Conservation (phyloP, 2,113 vertebrate genomes). For the Periophthalmodon schlosseri region DNA sequence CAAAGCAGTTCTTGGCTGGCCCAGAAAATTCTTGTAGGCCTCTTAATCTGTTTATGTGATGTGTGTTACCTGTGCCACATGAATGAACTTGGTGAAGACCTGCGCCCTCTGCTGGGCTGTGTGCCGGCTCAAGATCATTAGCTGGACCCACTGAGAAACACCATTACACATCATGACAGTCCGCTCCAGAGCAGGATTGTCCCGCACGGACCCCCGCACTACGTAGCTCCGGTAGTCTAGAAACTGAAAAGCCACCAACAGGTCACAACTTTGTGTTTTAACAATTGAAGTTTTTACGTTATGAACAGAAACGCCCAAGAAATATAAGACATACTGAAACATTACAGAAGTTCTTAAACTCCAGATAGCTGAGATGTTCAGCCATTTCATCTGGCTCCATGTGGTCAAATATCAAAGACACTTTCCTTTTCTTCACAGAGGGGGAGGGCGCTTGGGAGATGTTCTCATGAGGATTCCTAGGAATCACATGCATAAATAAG, state of each 20-base stretch:
- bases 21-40: slow-evolving; percentile 1
- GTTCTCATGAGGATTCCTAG: slow-evolving; percentile 66
- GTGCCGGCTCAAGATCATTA: slow-evolving; percentile 92
- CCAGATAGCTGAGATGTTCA: slow-evolving; percentile 87
- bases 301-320: background rate
- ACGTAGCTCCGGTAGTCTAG: slow-evolving; percentile 88
- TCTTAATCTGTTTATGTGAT: background rate
- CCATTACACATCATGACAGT: slow-evolving; percentile 90
- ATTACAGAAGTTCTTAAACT: slow-evolving; percentile 89
- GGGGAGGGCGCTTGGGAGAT: slow-evolving; percentile 78
- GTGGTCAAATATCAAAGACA: slow-evolving; percentile 92
- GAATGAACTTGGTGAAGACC: slow-evolving; percentile 91
- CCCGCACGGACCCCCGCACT: slow-evolving; percentile 81
- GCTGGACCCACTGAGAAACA: slow-evolving; percentile 92
- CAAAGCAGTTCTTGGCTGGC: slow-evolving; percentile 1
- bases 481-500: slow-evolving; percentile 14
- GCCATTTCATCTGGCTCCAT: slow-evolving; percentile 87
- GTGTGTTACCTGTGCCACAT: slow-evolving; percentile 84
- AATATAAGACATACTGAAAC: slow-evolving; percentile 78
- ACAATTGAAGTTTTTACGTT: background rate
- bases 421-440: slow-evolving; percentile 89
- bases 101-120: slow-evolving; percentile 87
- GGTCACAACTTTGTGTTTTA: background rate
- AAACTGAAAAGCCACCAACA: slow-evolving; percentile 70
- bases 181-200: slow-evolving; percentile 83